These are phyloP conservation scores for Plecotus auritus DNA, from an alignment of 2,113 vertebrate genomes.

Conservation along the genomic window DNA sequence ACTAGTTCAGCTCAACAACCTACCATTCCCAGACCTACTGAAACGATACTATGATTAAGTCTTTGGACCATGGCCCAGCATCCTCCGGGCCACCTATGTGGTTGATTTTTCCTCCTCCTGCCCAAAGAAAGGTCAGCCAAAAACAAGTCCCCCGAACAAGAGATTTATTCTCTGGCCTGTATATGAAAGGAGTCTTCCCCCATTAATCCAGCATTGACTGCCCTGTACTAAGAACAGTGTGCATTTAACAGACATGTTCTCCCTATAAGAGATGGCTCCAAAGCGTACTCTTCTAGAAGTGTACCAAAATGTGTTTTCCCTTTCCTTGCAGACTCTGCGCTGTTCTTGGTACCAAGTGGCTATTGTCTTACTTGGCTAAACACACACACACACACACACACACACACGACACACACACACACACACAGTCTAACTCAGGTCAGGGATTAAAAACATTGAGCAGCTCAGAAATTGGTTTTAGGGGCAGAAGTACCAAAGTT, in stretches of 20 bases:
- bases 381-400: background rate
- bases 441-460: constrained; percentile 20
- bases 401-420: background rate
- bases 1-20: background rate
- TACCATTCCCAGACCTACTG: background rate
- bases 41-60: constrained; percentile 18
- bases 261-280: background rate
- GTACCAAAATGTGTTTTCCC: background rate
- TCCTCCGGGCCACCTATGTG: background rate
- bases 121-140: background rate
- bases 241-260: background rate
- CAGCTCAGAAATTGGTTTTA: constrained; percentile 20
- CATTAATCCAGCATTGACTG: background rate
- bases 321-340: background rate
- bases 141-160: background rate
- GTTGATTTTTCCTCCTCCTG: background rate
- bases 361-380: background rate
- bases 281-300: background rate
- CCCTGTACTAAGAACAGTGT: background rate
- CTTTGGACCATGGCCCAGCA: background rate
- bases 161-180: background rate
- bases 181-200: background rate
- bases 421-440: background rate
- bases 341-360: background rate
- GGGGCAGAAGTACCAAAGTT: constrained; percentile 1